A percentile compares a stretch with the other conserved stretches of the same genome.
phyloP scores from a whole-genome alignment of 2,888 invertebrate genomes.

The Eupithecia inturbata region DNA sequence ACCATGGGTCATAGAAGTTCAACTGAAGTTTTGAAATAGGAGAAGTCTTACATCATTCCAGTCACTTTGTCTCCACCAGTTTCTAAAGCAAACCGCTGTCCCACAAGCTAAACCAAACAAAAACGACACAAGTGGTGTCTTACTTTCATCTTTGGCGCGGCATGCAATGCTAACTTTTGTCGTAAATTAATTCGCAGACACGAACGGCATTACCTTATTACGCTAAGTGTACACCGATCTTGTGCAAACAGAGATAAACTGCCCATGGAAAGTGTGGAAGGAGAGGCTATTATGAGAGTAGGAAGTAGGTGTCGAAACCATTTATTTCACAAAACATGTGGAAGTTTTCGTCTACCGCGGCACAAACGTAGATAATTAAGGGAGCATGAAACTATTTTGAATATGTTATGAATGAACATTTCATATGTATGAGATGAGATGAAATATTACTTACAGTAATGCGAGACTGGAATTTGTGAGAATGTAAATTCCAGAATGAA shows the following conservation, averaged over 20 bases:
- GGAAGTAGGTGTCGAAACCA: constrained; percentile 28
- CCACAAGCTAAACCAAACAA: constrained; percentile 41
- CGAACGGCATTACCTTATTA: constrained; percentile 30
- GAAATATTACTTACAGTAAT: constrained; percentile 78
- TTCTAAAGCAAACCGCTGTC: constrained; percentile 49
- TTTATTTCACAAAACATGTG: constrained; percentile 53
- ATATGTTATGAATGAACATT: constrained; percentile 79
- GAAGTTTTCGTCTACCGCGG: constrained; percentile 69
- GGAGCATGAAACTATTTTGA: constrained; percentile 81
- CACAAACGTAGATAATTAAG: constrained; percentile 81
- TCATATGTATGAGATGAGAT: constrained; percentile 79
- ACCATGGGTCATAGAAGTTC: neutral
- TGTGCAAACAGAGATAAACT: constrained; percentile 20
- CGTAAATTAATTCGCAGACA: constrained; percentile 33
- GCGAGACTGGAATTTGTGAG: constrained; percentile 68
- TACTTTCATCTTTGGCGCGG: constrained; percentile 24
- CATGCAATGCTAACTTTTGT: constrained; percentile 26
- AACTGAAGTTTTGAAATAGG: neutral
- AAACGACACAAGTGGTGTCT: constrained; percentile 38
- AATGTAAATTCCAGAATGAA: constrained; percentile 78
- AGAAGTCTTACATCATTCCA: neutral
- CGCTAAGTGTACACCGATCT: constrained; percentile 30
- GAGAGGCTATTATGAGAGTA: constrained; percentile 3
- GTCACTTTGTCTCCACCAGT: neutral
- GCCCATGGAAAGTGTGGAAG: constrained; percentile 7